phyloP scores from a whole-genome alignment of 2,888 invertebrate genomes.

The Pharmacophagus antenor region DNA sequence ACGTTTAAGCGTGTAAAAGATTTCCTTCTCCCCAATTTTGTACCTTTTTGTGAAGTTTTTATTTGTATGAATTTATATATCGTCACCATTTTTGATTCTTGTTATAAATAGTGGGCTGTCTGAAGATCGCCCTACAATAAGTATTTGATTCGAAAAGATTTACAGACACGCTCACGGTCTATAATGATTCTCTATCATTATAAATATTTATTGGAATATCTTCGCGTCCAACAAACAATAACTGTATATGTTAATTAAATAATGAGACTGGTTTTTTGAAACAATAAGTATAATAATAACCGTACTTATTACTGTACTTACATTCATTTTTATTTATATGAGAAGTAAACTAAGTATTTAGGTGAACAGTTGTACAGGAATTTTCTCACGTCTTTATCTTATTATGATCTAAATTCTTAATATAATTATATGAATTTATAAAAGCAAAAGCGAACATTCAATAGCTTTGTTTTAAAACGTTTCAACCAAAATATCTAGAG shows the following conservation, averaged over 20 bases:
- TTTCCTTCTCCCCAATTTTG: no score
- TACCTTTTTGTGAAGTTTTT: no score
- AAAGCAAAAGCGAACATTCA: no score
- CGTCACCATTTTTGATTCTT: no score
- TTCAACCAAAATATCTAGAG: no score
- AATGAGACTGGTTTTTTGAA: not conserved
- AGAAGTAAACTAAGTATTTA: slow-evolving; percentile 1
- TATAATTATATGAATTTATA: not conserved
- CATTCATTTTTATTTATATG: slow-evolving; percentile 18
- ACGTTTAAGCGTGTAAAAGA: no score
- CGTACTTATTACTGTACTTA: slow-evolving; percentile 18
- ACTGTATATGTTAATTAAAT: slow-evolving; percentile 4
- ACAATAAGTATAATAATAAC: slow-evolving; percentile 5
- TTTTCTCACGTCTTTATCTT: not conserved
- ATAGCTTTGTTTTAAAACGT: no score
- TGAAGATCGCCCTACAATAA: no score
- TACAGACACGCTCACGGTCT: no score
- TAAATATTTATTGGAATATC: not conserved
- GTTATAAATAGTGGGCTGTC: no score
- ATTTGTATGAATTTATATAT: no score
- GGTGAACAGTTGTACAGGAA: not conserved
- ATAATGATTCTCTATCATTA: not conserved
- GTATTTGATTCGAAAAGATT: no score
- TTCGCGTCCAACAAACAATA: not conserved
- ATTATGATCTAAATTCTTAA: not conserved